Evolutionary conservation across 2,113 vertebrate species (phyloP).

Genomic region (Rhinichthys klamathensis): DNA sequence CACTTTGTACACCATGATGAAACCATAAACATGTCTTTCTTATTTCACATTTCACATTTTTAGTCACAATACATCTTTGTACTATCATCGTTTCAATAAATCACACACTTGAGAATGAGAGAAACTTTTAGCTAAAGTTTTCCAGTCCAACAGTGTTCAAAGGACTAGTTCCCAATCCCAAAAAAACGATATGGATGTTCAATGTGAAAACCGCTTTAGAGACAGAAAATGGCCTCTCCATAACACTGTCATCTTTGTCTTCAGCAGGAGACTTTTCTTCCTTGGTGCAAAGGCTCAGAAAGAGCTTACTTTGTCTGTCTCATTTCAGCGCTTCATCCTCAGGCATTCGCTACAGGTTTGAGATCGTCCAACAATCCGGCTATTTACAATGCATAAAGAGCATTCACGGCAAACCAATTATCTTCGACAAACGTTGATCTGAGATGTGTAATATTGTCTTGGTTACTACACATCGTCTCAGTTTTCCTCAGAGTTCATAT

Average conservation of each 20-base stretch:
- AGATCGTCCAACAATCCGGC: conserved; percentile 67
- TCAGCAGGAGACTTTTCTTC: conserved; percentile 51
- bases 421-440: conserved; percentile 16
- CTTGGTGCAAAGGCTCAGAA: conserved; percentile 53
- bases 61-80: conserved; percentile 62
- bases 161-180: conserved; percentile 54
- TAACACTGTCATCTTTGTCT: conserved; percentile 59
- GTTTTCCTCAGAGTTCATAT: conserved; percentile 15
- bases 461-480: background rate
- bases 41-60: background rate
- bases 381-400: conserved; percentile 64
- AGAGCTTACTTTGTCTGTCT: conserved; percentile 49
- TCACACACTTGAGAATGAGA: conserved; percentile 57
- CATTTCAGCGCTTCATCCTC: conserved; percentile 55
- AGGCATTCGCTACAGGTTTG: conserved; percentile 62
- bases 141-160: conserved; percentile 61
- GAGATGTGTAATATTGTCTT: background rate
- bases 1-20: conserved; percentile 36
- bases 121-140: conserved; percentile 44
- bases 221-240: conserved; percentile 49
- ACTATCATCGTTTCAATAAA: conserved; percentile 62
- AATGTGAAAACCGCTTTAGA: conserved; percentile 58
- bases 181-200: conserved; percentile 40
- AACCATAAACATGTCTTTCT: conserved; percentile 12
- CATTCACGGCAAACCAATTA: conserved; percentile 34